Conservation (phyloP, 2,113 vertebrate genomes). For the Hippopotamus amphibius region DNA sequence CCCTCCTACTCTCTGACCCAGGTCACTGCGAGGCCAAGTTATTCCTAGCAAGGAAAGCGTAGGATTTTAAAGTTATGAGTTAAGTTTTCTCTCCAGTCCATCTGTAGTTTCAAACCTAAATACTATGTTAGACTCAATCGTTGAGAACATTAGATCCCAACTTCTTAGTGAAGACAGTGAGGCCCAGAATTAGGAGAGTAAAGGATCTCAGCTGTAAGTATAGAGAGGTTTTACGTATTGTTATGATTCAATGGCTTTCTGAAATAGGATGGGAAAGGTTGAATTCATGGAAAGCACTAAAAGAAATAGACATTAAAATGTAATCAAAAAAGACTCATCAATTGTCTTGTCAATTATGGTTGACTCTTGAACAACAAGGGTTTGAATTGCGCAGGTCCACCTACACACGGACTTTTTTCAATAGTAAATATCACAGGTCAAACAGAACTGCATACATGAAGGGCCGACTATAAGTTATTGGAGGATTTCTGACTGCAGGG, state of each 20-base stretch:
- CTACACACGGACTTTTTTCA: not conserved
- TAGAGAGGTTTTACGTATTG: not conserved
- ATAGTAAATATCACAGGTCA: not conserved
- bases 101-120: not conserved
- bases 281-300: not conserved
- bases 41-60: not conserved
- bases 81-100: not conserved
- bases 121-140: not conserved
- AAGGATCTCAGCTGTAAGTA: not conserved
- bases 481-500: not conserved
- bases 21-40: not conserved
- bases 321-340: not conserved
- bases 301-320: constrained; percentile 20
- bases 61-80: not conserved
- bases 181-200: not conserved
- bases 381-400: not conserved
- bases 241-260: constrained; percentile 17
- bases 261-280: not conserved
- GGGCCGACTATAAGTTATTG: not conserved
- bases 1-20: fast-evolving
- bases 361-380: not conserved
- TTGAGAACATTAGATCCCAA: not conserved
- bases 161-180: not conserved
- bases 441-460: not conserved
- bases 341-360: not conserved